Evolutionary conservation across 2,797 vertebrate species (phyloP).

Genomic region (Tamandua tetradactyla): DNA sequence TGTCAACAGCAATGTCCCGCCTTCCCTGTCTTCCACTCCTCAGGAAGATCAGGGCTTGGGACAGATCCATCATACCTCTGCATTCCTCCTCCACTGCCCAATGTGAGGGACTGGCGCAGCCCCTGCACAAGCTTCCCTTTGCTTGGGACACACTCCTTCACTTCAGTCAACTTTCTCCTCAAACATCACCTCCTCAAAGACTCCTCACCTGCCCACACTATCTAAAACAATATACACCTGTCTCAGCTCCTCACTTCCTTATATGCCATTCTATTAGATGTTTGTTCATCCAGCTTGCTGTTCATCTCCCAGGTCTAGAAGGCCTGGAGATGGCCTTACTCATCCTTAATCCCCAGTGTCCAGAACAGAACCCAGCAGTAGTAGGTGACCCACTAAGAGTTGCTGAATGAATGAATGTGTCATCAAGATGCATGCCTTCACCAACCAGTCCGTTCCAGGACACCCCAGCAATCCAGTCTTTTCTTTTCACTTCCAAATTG

Average conservation of each 20-base stretch:
- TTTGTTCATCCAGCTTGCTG: background rate
- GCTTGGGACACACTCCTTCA: background rate
- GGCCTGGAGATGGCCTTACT: background rate
- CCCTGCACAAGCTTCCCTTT: background rate
- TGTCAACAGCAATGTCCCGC: no score
- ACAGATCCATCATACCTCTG: no score
- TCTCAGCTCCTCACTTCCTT: background rate
- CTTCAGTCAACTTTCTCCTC: no score
- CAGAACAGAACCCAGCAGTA: background rate
- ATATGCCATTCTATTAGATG: background rate
- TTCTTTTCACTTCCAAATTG: no score
- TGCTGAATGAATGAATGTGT: background rate
- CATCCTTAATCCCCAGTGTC: background rate
- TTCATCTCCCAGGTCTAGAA: background rate
- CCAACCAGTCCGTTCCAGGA: background rate
- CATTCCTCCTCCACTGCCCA: background rate
- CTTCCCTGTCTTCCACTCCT: background rate
- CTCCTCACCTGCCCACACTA: no score
- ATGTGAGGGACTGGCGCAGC: background rate
- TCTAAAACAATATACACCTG: background rate
- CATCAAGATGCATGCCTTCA: background rate
- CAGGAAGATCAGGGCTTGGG: background rate
- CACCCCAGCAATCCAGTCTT: background rate
- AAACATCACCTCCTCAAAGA: no score
- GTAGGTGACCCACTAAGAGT: background rate